Base-by-base conservation (phyloP, 1,140 invertebrate species). In the Daktulosphaira vitifoliae region DNA sequence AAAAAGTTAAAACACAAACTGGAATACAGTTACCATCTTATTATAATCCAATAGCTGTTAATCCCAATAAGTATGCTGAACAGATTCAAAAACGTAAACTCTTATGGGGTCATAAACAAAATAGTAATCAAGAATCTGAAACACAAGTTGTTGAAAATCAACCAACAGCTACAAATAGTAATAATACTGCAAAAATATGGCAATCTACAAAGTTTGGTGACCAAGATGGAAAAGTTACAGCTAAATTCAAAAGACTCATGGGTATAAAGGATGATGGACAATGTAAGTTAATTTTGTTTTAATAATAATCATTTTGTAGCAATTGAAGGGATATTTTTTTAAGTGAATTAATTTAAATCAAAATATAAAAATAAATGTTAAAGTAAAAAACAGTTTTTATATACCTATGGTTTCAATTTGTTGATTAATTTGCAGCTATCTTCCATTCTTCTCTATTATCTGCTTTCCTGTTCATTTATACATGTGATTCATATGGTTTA, bases 231-330 rank as follows among this genome's bases (percentile, higher is more conserved):
- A 86, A 90, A 78, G 86, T 92, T 65, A 86, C 89, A 1, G 90
- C 86, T n/a, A 97, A 97, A 77, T 97, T 96, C 75, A 89, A 93
- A 76, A 81, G 93, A 68, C 77, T 97, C 9, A 96, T 97, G 93
- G 94, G 94, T 42, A 95, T 96, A 49, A 93, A 89, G 74, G 51
- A 68, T 38, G 29, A 29, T 49, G 48, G 13, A 13, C 42, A n/a
- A 49, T 56, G 67, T 68, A 50, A 26, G 25, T 5, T 26, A 6
- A 15, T 52, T 52, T n/a, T 7, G 5, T 48, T 48, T 48, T 33
- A 6, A 33, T 33, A 11, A 33, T 33, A 33, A 5, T 11, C 5
- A 33, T 33, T 33, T 33, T 33, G 29, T 33, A n/a, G n/a, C n/a
- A n/a, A n/a, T n/a, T n/a, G n/a, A n/a, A n/a, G n/a, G n/a, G n/a